phyloP scores from a whole-genome alignment of 2,888 invertebrate species.

The Helobdella robusta region DNA sequence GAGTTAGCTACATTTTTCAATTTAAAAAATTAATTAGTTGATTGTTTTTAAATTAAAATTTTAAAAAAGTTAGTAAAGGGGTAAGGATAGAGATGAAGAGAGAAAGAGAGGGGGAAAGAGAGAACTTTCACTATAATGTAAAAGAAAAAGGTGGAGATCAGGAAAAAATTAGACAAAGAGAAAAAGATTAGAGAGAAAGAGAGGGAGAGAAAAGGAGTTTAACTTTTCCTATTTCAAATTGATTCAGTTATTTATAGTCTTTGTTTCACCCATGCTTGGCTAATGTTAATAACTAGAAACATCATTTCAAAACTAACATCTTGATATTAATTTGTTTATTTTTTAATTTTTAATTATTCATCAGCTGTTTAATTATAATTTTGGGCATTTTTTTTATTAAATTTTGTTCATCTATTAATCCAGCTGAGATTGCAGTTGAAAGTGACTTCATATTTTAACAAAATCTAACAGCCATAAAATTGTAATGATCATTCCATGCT shows the following conservation, averaged over 20 bases:
- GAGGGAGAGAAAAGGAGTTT: constrained; percentile 6
- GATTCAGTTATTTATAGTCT: neutral
- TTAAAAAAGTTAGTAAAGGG: neutral
- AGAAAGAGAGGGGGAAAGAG: neutral
- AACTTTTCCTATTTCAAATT: neutral
- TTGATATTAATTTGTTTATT: too few relatives aligned
- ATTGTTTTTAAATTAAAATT: neutral
- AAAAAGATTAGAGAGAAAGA: constrained; percentile 20
- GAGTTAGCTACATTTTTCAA: constrained; percentile 24
- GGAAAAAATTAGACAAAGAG: constrained; percentile 19
- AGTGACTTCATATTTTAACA: too few relatives aligned
- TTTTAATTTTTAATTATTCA: too few relatives aligned
- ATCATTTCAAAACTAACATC: too few relatives aligned
- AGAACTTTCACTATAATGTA: neutral
- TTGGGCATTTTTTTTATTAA: too few relatives aligned
- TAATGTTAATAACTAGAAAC: too few relatives aligned
- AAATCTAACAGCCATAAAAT: too few relatives aligned
- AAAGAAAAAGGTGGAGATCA: neutral
- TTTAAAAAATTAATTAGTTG: neutral
- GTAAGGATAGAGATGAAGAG: constrained; percentile 1
- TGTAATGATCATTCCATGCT: too few relatives aligned
- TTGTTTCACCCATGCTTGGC: too few relatives aligned
- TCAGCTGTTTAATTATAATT: too few relatives aligned
- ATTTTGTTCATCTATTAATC: too few relatives aligned
- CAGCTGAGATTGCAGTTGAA: too few relatives aligned